Conservation (phyloP, 2,113 vertebrate genomes). For the Serinus canaria region DNA sequence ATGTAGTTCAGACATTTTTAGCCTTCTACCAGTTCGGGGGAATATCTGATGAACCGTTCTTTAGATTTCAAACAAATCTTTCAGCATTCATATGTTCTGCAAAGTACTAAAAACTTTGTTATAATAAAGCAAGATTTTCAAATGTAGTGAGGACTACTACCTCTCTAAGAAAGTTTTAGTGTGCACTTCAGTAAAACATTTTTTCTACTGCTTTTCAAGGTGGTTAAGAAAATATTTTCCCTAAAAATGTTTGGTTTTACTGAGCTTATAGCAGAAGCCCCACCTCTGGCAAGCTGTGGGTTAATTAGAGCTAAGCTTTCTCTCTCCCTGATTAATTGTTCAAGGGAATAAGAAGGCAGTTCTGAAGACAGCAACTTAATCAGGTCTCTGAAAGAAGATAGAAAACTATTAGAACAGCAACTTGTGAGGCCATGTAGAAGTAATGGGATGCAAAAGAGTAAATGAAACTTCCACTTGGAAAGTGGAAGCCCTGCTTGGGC, state of each 20-base stretch:
- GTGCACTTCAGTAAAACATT: not conserved
- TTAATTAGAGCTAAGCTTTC: not conserved
- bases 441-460: not conserved
- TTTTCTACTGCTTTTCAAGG: not conserved
- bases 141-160: not conserved
- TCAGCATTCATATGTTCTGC: not conserved
- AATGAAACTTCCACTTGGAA: not conserved
- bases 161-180: not conserved
- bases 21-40: not conserved
- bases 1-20: not conserved
- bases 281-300: not conserved
- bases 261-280: not conserved
- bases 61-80: not conserved
- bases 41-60: not conserved
- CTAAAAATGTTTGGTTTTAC: not conserved
- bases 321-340: not conserved
- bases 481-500: not conserved
- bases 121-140: not conserved
- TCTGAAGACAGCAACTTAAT: not conserved
- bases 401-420: not conserved
- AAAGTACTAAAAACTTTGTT: not conserved
- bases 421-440: not conserved
- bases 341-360: not conserved
- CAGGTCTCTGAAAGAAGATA: not conserved
- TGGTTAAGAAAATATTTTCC: not conserved